Evolutionary conservation across 1,140 invertebrate species (phyloP), one percentile per base, ranked within the genome.

Genomic region (Drosophila serrata): DNA sequence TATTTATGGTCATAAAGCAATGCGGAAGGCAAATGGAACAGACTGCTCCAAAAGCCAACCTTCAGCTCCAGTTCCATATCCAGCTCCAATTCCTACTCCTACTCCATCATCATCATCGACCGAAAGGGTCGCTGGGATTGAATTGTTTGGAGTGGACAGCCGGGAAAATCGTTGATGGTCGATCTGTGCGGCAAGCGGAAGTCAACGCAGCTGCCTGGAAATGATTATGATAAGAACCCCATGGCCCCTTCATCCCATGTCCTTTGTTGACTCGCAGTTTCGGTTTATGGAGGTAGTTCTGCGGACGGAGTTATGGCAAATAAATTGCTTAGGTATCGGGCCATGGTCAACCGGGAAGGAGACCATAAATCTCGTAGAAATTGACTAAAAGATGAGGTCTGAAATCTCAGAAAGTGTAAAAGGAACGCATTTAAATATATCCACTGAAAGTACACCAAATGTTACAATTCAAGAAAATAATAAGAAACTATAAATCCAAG

Each of bases 1-100:
- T 88, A 88, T 88, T 88, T 88, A 88, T 88, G 85, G 81, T 69
- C 74, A 90, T 88, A 88, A 88, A 88, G 85, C 85, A 85, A 84
- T 88, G 85, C 85, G 85, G 78, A 79, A 67, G 68, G 77, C 64
- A 61, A 76, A 76, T 67, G 73, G 60, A 57, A 65, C 43, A 31
- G 60, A 42, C 76, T 68, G 64, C 60, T 37, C 67, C 62, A 13
- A 17, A n/a, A 15, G 45, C 43, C 7, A n/a, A 29, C 46, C 46
- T 43, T 37, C 33, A 19, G 12, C 39, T 13, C 13, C 27, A 31
- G 12, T 19, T 79, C 59, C 70, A 73, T 45, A 60, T 69, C 61
- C 72, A 75, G 4, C 37, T 76, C 56, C 75, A 59, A 19, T 37
- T 56, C 51, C 60, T 15, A 19, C 42, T 56, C 59, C 60, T 19